These are phyloP conservation scores for Ictalurus punctatus DNA, from an alignment of 2,113 vertebrate genomes.

Conservation along the genomic window DNA sequence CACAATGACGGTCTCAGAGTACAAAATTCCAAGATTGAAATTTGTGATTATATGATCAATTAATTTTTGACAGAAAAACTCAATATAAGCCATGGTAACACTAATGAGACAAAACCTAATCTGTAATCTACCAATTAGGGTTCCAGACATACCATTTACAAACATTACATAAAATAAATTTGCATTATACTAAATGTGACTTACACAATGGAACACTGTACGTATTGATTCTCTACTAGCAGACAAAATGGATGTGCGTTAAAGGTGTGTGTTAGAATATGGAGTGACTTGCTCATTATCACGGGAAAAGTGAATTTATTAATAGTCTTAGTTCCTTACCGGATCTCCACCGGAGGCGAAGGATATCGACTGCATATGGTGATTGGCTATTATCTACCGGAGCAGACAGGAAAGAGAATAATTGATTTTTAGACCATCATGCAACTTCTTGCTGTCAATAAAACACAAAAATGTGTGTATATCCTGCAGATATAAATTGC, in stretches of 20 bases:
- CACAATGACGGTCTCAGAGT: not conserved
- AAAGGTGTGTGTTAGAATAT: not conserved
- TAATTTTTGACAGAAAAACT: not conserved
- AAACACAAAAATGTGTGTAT: not conserved
- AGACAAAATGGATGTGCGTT: not conserved
- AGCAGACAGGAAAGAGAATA: constrained; percentile 40
- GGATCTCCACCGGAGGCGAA: constrained; percentile 96
- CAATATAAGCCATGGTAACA: not conserved
- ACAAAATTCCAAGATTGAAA: not conserved
- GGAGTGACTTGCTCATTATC: not conserved
- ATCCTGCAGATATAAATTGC: not conserved
- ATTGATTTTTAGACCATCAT: constrained; percentile 29
- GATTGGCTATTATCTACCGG: constrained; percentile 95
- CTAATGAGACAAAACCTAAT: not conserved
- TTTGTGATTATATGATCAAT: not conserved
- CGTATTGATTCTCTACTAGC: not conserved
- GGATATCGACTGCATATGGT: constrained; percentile 99
- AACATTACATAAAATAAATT: not conserved
- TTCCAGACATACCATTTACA: not conserved
- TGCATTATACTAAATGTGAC: not conserved
- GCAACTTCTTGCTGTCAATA: constrained; percentile 6
- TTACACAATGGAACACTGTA: not conserved
- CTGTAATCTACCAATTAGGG: not conserved
- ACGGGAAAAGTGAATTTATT: not conserved
- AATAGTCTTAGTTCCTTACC: constrained; percentile 74